Base-by-base conservation (phyloP, 2,113 vertebrate genomes). In the Carettochelys insculpta region DNA sequence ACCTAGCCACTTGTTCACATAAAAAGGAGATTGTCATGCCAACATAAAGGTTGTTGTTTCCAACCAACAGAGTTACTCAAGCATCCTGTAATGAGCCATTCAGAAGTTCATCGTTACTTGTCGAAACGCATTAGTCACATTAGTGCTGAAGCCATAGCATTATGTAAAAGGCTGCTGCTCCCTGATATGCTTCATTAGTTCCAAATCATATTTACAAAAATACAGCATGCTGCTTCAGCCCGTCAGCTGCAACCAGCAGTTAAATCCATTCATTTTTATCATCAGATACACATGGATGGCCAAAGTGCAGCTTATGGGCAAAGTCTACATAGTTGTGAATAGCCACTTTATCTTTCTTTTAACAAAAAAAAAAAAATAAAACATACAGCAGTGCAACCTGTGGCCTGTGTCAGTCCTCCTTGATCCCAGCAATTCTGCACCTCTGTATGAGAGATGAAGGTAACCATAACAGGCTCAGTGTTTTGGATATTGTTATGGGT, bases 21-120 rank as follows among this genome's bases (percentile, higher is more conserved):
- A 91, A 94, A 86, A 92, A 95, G 52, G 89, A 82, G 91, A 96
- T 92, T 89, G 89, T 91, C 84, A 76, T 90, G 83, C 91, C 87
- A 94, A 86, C 83, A 97, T 95, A 97, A 97, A 97, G 96, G 94
- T 82, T 84, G 96, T 95, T 97, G 96, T 96, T 97, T 97, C 92
- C 95, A 95, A 92, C 90, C 85, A 93, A 81, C 83, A 0, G 11
- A 96, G 92, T 97, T 97, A 97, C 96, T 97, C 96, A 95, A 97
- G 96, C 97, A 92, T 97, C 90, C 89, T 90, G 94, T 95, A 97
- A 97, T 88, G 96, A 96, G 94, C 96, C 95, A 97, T 97, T 97
- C 96, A 97, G 86, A 93, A 96, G 93, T 97, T 95, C 95, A 97
- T 96, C 91, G 86, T 94, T 96, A 94, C 92, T 96, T 97, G 97